phyloP scores from a whole-genome alignment of 2,797 vertebrate species.

The Otus scops region DNA sequence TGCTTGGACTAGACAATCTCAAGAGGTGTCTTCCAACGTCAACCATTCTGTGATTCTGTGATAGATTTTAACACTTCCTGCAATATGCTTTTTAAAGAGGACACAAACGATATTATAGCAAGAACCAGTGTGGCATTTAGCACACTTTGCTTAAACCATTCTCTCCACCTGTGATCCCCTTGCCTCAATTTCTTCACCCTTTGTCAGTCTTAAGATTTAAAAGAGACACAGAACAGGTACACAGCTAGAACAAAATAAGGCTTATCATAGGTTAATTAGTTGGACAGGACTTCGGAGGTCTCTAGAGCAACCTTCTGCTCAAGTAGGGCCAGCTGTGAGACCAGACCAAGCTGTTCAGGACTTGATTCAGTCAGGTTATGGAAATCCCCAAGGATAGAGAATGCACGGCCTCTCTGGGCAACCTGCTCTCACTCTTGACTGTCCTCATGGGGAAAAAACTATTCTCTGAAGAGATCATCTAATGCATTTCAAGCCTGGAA shows the following conservation, averaged over 20 bases:
- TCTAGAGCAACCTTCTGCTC: background rate
- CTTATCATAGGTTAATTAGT: background rate
- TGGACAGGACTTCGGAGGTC: background rate
- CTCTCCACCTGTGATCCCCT: background rate
- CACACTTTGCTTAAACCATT: background rate
- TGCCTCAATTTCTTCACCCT: background rate
- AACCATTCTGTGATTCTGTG: background rate
- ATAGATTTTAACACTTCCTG: background rate
- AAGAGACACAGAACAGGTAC: background rate
- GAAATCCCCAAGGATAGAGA: background rate
- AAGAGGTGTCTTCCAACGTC: background rate
- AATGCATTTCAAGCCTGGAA: background rate
- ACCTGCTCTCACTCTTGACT: background rate
- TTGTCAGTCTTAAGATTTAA: background rate
- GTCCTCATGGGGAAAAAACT: background rate
- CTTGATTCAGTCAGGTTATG: background rate
- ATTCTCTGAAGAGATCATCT: background rate
- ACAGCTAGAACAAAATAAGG: background rate
- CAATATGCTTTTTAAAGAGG: background rate
- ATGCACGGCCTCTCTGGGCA: background rate
- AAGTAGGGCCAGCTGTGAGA: background rate
- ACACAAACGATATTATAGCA: background rate
- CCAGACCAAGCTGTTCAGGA: background rate
- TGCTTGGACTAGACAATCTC: background rate
- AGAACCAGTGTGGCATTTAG: background rate